Percentiles rank a stretch among this genome's conserved stretches.
phyloP scores from a whole-genome alignment of 2,113 vertebrate genomes.

The Aegypius monachus region DNA sequence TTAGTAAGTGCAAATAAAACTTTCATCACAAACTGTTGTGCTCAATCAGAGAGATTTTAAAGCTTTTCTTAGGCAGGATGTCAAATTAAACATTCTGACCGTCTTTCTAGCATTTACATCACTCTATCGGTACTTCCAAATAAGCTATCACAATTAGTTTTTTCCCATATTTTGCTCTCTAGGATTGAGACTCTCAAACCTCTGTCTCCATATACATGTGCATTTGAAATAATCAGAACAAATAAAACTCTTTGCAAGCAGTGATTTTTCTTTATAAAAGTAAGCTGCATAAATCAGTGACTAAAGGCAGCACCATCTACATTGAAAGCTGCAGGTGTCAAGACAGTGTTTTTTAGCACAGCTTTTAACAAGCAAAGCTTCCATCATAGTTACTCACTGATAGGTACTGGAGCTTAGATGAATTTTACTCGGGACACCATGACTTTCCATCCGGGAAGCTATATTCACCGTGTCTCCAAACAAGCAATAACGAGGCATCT shows the following conservation, averaged over 20 bases:
- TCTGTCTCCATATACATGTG: neutral
- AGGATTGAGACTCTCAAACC: neutral
- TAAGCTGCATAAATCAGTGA: neutral
- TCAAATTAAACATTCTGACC: neutral
- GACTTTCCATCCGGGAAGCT: constrained; percentile 76
- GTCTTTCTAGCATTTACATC: neutral
- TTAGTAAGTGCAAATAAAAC: neutral
- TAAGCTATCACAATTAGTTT: neutral
- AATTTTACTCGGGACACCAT: constrained; percentile 72
- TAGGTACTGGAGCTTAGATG: constrained; percentile 72
- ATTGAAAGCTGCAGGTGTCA: neutral
- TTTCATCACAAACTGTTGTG: neutral
- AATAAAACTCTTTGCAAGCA: neutral
- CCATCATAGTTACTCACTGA: constrained; percentile 37
- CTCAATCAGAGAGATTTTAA: neutral
- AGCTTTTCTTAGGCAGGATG: neutral
- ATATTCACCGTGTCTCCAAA: constrained; percentile 81
- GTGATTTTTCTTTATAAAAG: neutral
- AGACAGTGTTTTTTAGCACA: neutral
- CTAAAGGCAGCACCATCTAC: neutral
- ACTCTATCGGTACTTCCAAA: neutral
- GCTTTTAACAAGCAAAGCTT: neutral
- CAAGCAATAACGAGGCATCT: constrained; percentile 79
- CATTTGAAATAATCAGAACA: neutral
- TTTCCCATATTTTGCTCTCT: neutral